Conservation (phyloP, 30 jellyfish, hydroid and myxozoan genomes). For the Hydra vulgaris region DNA sequence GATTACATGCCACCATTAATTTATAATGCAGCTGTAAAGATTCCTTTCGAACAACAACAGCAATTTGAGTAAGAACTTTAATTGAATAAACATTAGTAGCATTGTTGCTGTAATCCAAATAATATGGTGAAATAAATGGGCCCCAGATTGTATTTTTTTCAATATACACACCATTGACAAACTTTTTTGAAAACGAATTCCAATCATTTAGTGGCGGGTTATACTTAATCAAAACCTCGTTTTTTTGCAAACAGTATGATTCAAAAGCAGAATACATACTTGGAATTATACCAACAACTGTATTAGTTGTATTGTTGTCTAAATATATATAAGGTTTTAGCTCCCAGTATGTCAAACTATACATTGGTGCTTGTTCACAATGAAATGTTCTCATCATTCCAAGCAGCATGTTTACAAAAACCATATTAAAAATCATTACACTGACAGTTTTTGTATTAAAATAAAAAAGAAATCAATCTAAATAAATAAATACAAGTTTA, state of each 20-base stretch:
- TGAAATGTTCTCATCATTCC: too few species aligned
- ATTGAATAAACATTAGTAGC: neutral
- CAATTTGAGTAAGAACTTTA: neutral
- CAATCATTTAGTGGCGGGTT: neutral
- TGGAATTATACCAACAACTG: conserved; percentile 29
- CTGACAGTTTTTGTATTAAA: too few species aligned
- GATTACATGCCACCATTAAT: conserved; percentile 5
- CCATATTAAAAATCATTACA: too few species aligned
- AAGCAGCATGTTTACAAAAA: too few species aligned
- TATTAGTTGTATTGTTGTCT: neutral
- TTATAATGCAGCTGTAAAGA: conserved; percentile 7
- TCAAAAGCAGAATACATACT: conserved; percentile 3
- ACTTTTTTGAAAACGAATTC: neutral
- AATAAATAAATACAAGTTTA: too few species aligned
- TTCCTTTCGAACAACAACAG: conserved; percentile 17
- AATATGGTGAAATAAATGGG: conserved; percentile 1
- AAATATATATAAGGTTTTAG: conserved; percentile 17
- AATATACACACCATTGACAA: neutral
- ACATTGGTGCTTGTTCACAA: neutral
- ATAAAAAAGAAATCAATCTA: too few species aligned
- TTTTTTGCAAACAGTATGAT: neutral
- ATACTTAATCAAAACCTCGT: neutral
- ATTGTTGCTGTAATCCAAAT: neutral
- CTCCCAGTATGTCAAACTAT: conserved; percentile 16
- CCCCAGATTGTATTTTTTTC: neutral